A percentile compares a stretch with the other conserved stretches of the same genome.
Evolutionary conservation across 2,113 vertebrate genomes (phyloP).

Genomic region (Dipodomys spectabilis): DNA sequence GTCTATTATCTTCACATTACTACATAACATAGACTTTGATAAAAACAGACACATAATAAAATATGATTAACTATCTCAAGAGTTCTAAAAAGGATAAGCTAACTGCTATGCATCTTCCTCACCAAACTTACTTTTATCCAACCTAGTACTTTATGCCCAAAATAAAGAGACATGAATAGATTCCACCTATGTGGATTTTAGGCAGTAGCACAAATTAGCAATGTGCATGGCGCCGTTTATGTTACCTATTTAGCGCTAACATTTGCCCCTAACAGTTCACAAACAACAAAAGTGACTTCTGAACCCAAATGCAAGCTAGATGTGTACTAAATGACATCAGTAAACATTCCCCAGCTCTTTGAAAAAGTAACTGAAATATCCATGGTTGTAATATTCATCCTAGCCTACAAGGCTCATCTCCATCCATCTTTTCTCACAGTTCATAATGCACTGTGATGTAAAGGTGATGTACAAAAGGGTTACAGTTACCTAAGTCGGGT

Average conservation of each 20-base stretch:
- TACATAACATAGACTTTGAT: background rate
- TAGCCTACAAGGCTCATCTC: too few relatives aligned
- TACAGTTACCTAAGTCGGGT: too few relatives aligned
- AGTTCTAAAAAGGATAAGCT: conserved; percentile 15
- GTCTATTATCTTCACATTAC: conserved; percentile 8
- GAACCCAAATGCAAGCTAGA: background rate
- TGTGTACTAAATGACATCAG: background rate
- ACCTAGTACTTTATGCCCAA: background rate
- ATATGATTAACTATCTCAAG: conserved; percentile 10
- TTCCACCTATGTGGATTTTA: background rate
- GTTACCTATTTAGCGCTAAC: background rate
- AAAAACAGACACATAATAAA: conserved; percentile 34
- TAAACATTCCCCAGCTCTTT: background rate
- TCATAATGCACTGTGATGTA: background rate
- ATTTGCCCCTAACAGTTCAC: background rate
- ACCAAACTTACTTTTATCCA: conserved; percentile 38
- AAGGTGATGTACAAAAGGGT: too few relatives aligned
- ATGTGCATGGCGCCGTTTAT: background rate
- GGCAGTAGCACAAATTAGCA: background rate
- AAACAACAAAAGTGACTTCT: conserved; percentile 10
- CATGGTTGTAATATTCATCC: background rate
- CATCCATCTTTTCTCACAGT: background rate
- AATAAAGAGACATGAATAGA: conserved; percentile 1
- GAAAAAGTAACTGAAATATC: background rate
- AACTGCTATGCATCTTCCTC: conserved; percentile 29